Evolutionary conservation across 2,888 invertebrate species (phyloP), one percentile per base, ranked within the genome.

Genomic region (Calliopum simillimum): DNA sequence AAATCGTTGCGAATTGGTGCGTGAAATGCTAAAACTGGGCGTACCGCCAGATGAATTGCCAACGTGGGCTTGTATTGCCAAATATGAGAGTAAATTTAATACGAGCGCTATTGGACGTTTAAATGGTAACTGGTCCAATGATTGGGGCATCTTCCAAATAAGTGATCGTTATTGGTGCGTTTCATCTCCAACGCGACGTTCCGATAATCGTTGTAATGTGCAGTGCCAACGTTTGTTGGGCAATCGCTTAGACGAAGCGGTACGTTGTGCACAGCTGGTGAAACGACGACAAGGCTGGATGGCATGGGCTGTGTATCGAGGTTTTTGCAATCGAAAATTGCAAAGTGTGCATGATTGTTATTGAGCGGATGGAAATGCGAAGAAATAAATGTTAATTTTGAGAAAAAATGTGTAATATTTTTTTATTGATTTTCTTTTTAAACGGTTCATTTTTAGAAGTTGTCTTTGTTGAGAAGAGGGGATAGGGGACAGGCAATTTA

Each of bases 51-150:
- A 69, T 5, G 77, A 77, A 62, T 71, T 80, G 41, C 73, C 78
- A 12, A 77, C 77, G 49, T 80, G 88, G 88, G 81, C 87, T 16
- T 89, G 89, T 70, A 80, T 89, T 23, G 85, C 87, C 49, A 85
- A 87, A 71, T 82, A 81, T 2, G 89, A 88, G 77, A 88, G 88
- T 75, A 79, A 82, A 4, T 79, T 85, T 12, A 82, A 85, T 51
- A 87, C 88, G 0, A 74, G 84, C 19, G 85, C 82, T 0, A 78
- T 84, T 33, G 87, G 88, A 1, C 76, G 82, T 0, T 68, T 74
- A 21, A 88, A 88, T 79, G 77, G 76, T 0, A 86, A 89, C 75
- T 88, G 88, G 2, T 82, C 82, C 13, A 77, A 76, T 63, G 85
- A 86, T 75, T 85, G 75, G 74, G 81, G 81, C 13, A 66, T 81